Evolutionary conservation across 2,888 invertebrate genomes (phyloP), one percentile per base, ranked within the genome.

Genomic region (Cylloceria caligata): DNA sequence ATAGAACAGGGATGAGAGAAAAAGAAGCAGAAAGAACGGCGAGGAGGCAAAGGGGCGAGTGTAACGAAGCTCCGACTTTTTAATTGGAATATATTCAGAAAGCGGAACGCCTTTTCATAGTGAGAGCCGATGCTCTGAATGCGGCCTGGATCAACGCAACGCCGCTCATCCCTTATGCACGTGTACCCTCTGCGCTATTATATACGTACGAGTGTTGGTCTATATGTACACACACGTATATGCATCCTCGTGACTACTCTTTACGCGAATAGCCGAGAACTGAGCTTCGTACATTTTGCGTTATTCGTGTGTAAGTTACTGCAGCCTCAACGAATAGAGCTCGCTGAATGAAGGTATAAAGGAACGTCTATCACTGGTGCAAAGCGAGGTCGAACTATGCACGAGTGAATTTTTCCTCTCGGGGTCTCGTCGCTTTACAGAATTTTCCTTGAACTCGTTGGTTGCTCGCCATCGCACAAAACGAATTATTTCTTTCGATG

Each of bases 61-160:
- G 91, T 92, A 92, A 92, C 92, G 92, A 92, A 92, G 92, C 92
- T 92, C 91, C 89, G 90, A 90, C 91, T 91, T 92, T 92, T 92
- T 92, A 92, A 92, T 92, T 92, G 92, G 92, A 92, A 92, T 92
- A 90, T 90, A 92, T 92, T 92, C 91, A 92, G 89, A 89, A 92
- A 90, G 88, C 89, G 91, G 90, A 92, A 92, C 89, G 92, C 91
- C 92, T 92, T 92, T 92, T 92, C 92, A 92, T 90, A 88, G 90
- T 88, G 87, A 85, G 86, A 84, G 82, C 88, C 88, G 91, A 90
- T 90, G 90, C 88, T 90, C 89, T 92, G 91, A 91, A 92, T 91
- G 87, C 88, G 86, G 85, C 85, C 88, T 86, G 91, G 90, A 90
- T 91, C 89, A 88, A 89, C 87, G 85, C 86, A 86, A 87, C 85